Evolutionary conservation across 37 sponge, comb jelly and placozoan genomes (phyloP), one percentile per base, ranked within the genome.

Genomic region (Corticium candelabrum): DNA sequence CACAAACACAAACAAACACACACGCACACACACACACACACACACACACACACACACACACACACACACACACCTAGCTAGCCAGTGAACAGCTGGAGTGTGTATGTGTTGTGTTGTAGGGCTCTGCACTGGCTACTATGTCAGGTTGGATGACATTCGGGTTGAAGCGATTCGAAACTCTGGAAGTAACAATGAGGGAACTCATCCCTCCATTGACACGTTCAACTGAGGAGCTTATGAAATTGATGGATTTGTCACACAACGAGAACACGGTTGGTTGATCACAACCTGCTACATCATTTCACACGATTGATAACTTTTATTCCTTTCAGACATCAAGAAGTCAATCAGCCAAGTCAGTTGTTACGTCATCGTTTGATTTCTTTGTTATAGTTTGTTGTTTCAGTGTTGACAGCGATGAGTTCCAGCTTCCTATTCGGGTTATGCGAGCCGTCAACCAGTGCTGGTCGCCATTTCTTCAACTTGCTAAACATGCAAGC

Each of bases 11-110:
- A 21, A 50, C 11, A 50, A 50, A 50, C n/a, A n/a, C n/a, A n/a
- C n/a, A n/a, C n/a, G n/a, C n/a, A n/a, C n/a, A n/a, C n/a, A n/a
- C n/a, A n/a, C n/a, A n/a, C n/a, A n/a, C n/a, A n/a, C n/a, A n/a
- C n/a, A n/a, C n/a, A n/a, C n/a, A n/a, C n/a, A n/a, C n/a, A n/a
- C 31, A 2, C 2, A 31, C 29, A 37, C 75, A 71, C 68, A 21
- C 38, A 2, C 35, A 35, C 69, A 68, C n/a, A 37, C 3, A 74
- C 57, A 81, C 38, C 50, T n/a, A n/a, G n/a, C n/a, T n/a, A n/a
- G n/a, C n/a, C n/a, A n/a, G n/a, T n/a, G n/a, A n/a, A n/a, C n/a
- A n/a, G n/a, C n/a, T n/a, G n/a, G n/a, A n/a, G n/a, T n/a, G n/a
- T n/a, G n/a, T n/a, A n/a, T n/a, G n/a, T n/a, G n/a, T n/a, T n/a